Evolutionary conservation across 23 tunicate genomes (phyloP), one percentile per base, ranked within the genome.

Genomic region (Botrylloides violaceus): DNA sequence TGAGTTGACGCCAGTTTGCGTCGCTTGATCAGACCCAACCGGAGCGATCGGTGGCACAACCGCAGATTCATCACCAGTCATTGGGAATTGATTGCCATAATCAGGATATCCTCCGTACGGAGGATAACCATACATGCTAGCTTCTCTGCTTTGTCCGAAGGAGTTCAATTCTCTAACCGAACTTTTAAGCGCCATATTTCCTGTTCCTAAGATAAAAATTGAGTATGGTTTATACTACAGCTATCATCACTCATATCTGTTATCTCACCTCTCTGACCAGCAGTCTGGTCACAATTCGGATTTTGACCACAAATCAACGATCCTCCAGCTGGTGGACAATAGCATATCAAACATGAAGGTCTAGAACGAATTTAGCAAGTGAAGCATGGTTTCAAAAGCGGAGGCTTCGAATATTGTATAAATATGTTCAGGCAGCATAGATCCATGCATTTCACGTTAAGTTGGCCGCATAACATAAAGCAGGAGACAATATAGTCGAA

Each of bases 291-390:
- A 53, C 95, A 87, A 19, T 33, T 59, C 19, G 39, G 78, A 33
- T 87, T 79, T 18, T 35, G 21, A 2, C 64, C 65, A 58, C 95
- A 87, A 20, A 87, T 30, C 12, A 87, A 33, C 4, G 76, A 71
- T 2, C 95, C 95, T 15, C 95, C 95, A 23, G 70, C 86, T 0
- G 79, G 58, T 6, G 95, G 95, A 57, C 95, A 87, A 32, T 66
- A 71, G 61, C 95, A 87, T 30, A 76, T 77, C 21, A 47, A 32
- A 34, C 95, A 87, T n/a, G 77, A 65, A 6, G 82, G 78, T 28
- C 79, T 60, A 4, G 28, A 65, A 57, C 74, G 25, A 6, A 77
- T 58, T 36, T 29, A 34, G 53, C 53, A n/a, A n/a, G n/a, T n/a
- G n/a, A n/a, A n/a, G n/a, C n/a, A n/a, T n/a, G n/a, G n/a, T n/a